phyloP scores from a whole-genome alignment of 2,797 vertebrate genomes.

The Taeniopygia guttata region DNA sequence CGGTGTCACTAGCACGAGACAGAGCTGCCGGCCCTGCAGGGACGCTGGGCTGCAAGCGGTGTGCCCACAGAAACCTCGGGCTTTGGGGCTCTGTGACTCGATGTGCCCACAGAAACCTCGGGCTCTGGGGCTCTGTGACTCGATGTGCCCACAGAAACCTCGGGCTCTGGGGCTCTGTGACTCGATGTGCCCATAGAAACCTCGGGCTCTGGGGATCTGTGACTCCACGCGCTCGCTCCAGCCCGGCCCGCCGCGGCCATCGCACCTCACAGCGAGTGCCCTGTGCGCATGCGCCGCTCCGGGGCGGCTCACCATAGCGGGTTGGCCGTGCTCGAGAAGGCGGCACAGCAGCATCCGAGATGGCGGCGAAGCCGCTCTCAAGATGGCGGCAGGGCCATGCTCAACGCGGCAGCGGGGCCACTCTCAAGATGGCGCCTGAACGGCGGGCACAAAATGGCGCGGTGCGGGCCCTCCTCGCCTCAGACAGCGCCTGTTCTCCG shows the following conservation, averaged over 20 bases:
- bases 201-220: too few relatives aligned
- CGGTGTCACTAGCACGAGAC: not conserved
- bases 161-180: too few relatives aligned
- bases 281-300: not conserved
- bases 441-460: not conserved
- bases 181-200: too few relatives aligned
- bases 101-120: too few relatives aligned
- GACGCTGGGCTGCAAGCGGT: rapidly evolving
- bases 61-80: rapidly evolving
- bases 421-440: not conserved
- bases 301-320: not conserved
- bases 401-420: not conserved
- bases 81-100: rapidly evolving
- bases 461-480: rapidly evolving
- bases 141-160: too few relatives aligned
- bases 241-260: rapidly evolving
- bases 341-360: not conserved
- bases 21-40: rapidly evolving
- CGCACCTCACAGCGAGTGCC: rapidly evolving
- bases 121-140: too few relatives aligned
- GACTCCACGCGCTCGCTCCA: rapidly evolving
- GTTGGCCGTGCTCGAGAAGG: not conserved
- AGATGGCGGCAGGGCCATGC: not conserved
- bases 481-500: rapidly evolving
- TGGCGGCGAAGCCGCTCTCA: not conserved